Conservation (phyloP, 2,797 vertebrate genomes). For the Sebastes steindachneri region DNA sequence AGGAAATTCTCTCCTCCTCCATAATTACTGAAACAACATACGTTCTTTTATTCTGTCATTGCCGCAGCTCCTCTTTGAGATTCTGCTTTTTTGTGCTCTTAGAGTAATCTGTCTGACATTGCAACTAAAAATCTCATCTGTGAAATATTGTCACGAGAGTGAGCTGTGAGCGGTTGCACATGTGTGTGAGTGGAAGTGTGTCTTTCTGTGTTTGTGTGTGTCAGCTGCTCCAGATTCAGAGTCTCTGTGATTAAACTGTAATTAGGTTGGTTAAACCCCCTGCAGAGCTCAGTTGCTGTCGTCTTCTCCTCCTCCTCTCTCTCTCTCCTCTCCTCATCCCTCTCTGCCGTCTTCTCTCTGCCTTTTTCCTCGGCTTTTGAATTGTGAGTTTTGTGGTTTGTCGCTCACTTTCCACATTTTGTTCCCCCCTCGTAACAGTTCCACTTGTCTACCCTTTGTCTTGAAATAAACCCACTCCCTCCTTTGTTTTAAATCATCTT, state of each 20-base stretch:
- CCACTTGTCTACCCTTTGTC: conserved; percentile 41
- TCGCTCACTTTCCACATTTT: conserved; percentile 11
- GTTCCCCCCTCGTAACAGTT: conserved; percentile 15
- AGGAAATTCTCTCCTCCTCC: conserved; percentile 57
- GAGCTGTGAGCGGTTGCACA: conserved; percentile 45
- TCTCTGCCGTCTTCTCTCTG: conserved; percentile 46
- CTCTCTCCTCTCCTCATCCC: conserved; percentile 46
- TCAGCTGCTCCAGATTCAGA: conserved; percentile 78
- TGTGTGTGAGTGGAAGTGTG: conserved; percentile 39
- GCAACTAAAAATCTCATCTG: conserved; percentile 67
- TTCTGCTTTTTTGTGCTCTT: conserved; percentile 39
- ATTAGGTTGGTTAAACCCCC: conserved; percentile 85
- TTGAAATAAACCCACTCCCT: conserved; percentile 3
- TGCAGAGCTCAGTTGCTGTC: conserved; percentile 76
- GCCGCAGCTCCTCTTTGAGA: conserved; percentile 41
- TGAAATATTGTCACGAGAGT: conserved; percentile 62
- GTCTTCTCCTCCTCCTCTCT: conserved; percentile 52
- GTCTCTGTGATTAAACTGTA: conserved; percentile 84
- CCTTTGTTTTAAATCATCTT: conserved; percentile 15
- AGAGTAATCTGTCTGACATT: conserved; percentile 70
- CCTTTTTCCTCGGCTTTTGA: conserved; percentile 47
- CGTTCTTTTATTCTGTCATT: conserved; percentile 50
- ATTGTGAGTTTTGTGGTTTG: conserved; percentile 61
- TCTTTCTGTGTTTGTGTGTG: conserved; percentile 32
- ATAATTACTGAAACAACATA: conserved; percentile 72